phyloP scores from a whole-genome alignment of 2,888 invertebrate species.

The Scaptomyza reducta region DNA sequence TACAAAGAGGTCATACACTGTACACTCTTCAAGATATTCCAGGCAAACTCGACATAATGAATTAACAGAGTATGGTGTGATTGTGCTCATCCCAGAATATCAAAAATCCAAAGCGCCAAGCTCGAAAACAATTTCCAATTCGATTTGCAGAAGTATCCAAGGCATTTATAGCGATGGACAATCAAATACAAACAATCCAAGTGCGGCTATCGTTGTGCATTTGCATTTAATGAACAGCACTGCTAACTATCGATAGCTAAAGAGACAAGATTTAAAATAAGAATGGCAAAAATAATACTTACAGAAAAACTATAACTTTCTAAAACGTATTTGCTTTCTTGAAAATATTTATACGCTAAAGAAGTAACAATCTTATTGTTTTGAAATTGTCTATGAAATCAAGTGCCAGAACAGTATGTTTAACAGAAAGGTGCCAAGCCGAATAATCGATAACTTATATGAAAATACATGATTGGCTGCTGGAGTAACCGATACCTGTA shows the following conservation, averaged over 20 bases:
- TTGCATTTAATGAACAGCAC: background rate
- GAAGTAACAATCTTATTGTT: background rate
- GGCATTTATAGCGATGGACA: slow-evolving; percentile 31
- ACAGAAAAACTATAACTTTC: too few relatives aligned
- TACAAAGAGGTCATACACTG: slow-evolving; percentile 68
- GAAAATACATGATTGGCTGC: slow-evolving; percentile 17
- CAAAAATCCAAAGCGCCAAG: slow-evolving; percentile 19
- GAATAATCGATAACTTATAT: slow-evolving; percentile 14
- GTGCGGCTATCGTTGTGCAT: slow-evolving; percentile 8
- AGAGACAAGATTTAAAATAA: background rate
- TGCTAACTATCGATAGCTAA: slow-evolving; percentile 14
- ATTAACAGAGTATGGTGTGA: slow-evolving; percentile 50
- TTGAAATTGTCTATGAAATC: background rate
- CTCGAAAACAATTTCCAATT: slow-evolving; percentile 36
- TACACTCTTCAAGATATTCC: slow-evolving; percentile 55
- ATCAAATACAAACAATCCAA: slow-evolving; percentile 1
- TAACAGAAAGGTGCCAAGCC: background rate
- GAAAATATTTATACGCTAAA: background rate
- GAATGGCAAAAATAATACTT: too few relatives aligned
- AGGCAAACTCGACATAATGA: slow-evolving; percentile 81
- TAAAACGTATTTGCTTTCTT: background rate
- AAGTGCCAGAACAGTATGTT: background rate
- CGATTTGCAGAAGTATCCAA: slow-evolving; percentile 32
- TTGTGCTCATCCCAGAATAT: slow-evolving; percentile 54
- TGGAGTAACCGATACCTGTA: slow-evolving; percentile 51